Evolutionary conservation across 2,888 invertebrate genomes (phyloP), one percentile per base, ranked within the genome.

Genomic region (Chalcosyrphus nemorum): DNA sequence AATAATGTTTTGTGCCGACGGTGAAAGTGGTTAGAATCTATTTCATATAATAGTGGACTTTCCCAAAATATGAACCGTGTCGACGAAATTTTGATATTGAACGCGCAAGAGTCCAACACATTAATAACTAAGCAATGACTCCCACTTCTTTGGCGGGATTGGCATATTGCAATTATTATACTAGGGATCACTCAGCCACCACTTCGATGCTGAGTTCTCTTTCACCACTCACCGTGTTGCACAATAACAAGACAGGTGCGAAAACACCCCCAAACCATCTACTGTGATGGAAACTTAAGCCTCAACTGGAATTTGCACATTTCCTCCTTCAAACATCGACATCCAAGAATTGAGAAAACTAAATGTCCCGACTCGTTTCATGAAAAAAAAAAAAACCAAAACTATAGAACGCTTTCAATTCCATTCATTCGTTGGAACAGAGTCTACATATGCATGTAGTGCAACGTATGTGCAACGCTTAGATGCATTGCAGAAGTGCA

Each of bases 401-500:
- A 32, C 76, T 43, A 50, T 71, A 11, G 9, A 71, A 43, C 54
- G 43, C 38, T 59, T 68, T 65, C 32, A 66, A 32, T 76, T 54
- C 43, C 68, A 76, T 68, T 68, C 81, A 11, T 57, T 76, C 29
- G n/a, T n/a, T n/a, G 13, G 41, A 71, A 27, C 7, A 50, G 57
- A 21, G 21, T 15, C 27, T 47, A 38, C 41, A 11, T 65, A 38
- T 54, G 19, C 35, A 15, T 52, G 2, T 47, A n/a, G n/a, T n/a
- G n/a, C n/a, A n/a, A n/a, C n/a, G 29, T 50, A 1, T 61, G 61
- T 15, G 9, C 17, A 13, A 1, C 4, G 38, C 63, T 57, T 70
- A 72, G 66, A 61, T 68, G 61, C 47, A 61, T 63, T 29, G 56
- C 50, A 68, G 41, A 75, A 68, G 71, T 78, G 82, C 78, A 78